Evolutionary conservation across 2,888 invertebrate genomes (phyloP).

Genomic region (Nemapogon koenigi): DNA sequence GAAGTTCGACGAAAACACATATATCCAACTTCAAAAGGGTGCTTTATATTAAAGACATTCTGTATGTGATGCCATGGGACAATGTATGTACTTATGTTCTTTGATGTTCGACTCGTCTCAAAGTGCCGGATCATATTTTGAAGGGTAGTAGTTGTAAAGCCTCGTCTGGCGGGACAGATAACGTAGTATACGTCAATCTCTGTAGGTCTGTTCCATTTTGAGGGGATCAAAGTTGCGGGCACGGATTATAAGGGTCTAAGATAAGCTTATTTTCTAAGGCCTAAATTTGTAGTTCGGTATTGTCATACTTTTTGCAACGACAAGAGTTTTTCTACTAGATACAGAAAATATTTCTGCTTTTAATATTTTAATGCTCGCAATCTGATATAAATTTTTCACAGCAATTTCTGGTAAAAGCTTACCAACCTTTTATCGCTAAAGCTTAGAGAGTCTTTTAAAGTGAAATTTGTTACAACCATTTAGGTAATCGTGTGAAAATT

Average conservation of each 20-base stretch:
- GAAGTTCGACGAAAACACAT: no score
- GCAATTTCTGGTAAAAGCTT: no score
- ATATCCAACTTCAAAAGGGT: constrained; percentile 7
- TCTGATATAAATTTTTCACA: no score
- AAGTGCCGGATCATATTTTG: constrained; percentile 23
- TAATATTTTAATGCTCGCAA: no score
- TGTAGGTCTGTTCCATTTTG: constrained; percentile 48
- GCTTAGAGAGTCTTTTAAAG: no score
- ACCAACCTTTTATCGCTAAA: neutral
- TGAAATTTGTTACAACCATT: neutral
- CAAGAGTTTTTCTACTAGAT: no score
- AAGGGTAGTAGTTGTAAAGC: constrained; percentile 35
- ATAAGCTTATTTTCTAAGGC: constrained; percentile 55
- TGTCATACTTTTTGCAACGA: constrained; percentile 17
- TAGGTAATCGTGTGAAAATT: constrained; percentile 1
- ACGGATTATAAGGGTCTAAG: constrained; percentile 61
- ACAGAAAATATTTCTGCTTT: no score
- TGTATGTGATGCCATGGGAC: constrained; percentile 6
- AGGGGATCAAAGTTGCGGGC: constrained; percentile 56
- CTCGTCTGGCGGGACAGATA: constrained; percentile 47
- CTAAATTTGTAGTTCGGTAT: constrained; percentile 40
- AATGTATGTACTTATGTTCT: no score
- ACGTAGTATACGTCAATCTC: constrained; percentile 56
- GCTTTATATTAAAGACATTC: constrained; percentile 3
- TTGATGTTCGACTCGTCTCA: constrained; percentile 10